Base-by-base conservation (phyloP, 2,888 invertebrate genomes). In the Hydroisotoma schaefferi region DNA sequence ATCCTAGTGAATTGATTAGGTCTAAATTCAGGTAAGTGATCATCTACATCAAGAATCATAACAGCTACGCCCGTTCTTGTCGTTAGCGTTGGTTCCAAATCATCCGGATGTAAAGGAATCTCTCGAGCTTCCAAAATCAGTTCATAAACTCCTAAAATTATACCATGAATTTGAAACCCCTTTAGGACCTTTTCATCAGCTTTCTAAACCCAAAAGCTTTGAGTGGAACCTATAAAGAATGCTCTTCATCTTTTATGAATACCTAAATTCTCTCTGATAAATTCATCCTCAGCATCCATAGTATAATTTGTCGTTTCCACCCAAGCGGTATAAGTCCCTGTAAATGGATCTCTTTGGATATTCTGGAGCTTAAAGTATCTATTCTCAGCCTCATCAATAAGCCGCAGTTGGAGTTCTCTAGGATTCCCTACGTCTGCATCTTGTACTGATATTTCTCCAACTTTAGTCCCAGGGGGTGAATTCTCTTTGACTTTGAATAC, bases 361-460 rank as follows among this genome's bases (percentile, higher is more conserved):
- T 68, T 61, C 15, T 65, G 65, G 4, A 90, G 76, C 37, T 80
- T 80, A 72, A 90, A 90, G 75, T 88, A 87, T 0, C 82, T 83
- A 28, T 84, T 81, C 0, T 78, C 77, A 59, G 89, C 89, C 40
- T 84, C 85, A 75, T 87, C 87, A 44, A 68, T 65, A 15, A 89
- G 75, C 0, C 84, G 82, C 12, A 89, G 74, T n/a, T 83, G 74
- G 1, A 89, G 79, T 52, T 84, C 81, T 46, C 88, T 78, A 0
- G 86, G 84, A 71, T 85, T 84, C 0, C 89, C 90, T 3, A 85
- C 83, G 75, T 92, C 92, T 0, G 90, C 91, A 74, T 92, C 92
- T 61, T 85, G 82, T 0, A 89, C 90, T 2, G 65, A 67, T 51
- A 71, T 69, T 10, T 68, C 59, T 20, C 71, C 71, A 18, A 90